phyloP scores from a whole-genome alignment of 2,113 vertebrate species.

The Pelecanus crispus region DNA sequence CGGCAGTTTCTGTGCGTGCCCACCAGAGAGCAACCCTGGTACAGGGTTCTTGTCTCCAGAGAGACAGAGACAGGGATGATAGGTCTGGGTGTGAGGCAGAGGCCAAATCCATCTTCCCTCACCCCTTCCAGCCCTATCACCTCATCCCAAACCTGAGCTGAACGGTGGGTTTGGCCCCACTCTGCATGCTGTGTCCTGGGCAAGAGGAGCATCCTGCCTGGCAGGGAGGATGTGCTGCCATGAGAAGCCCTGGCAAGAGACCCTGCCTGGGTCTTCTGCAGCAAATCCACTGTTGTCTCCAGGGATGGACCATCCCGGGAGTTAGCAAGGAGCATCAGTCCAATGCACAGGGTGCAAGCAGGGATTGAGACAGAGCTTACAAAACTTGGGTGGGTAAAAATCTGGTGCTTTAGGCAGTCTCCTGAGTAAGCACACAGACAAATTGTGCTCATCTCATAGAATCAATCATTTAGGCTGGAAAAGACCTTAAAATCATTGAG shows the following conservation, averaged over 20 bases:
- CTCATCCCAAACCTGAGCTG: not conserved
- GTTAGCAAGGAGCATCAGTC: not conserved
- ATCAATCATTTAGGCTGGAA: not conserved
- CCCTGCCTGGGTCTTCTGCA: not conserved
- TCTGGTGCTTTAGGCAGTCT: not conserved
- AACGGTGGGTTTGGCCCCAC: not conserved
- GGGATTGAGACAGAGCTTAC: not conserved
- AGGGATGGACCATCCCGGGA: not conserved
- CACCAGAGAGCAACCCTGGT: slow-evolving; percentile 48
- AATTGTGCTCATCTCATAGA: not conserved
- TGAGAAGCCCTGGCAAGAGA: not conserved
- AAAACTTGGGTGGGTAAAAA: not conserved
- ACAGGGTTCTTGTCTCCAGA: slow-evolving; percentile 35
- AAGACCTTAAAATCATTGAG: not conserved
- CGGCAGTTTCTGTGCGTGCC: slow-evolving; percentile 45
- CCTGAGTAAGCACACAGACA: not conserved
- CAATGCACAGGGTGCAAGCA: not conserved
- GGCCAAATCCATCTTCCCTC: not conserved
- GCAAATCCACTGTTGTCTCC: not conserved
- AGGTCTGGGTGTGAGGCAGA: not conserved
- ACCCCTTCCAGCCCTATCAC: not conserved
- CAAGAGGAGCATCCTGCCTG: not conserved
- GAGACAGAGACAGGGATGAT: not conserved
- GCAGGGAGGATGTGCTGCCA: not conserved
- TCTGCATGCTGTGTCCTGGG: not conserved